Percentiles rank a stretch among this genome's conserved stretches.
Evolutionary conservation across 2,888 invertebrate genomes (phyloP).

Genomic region (Saturnia japonica): DNA sequence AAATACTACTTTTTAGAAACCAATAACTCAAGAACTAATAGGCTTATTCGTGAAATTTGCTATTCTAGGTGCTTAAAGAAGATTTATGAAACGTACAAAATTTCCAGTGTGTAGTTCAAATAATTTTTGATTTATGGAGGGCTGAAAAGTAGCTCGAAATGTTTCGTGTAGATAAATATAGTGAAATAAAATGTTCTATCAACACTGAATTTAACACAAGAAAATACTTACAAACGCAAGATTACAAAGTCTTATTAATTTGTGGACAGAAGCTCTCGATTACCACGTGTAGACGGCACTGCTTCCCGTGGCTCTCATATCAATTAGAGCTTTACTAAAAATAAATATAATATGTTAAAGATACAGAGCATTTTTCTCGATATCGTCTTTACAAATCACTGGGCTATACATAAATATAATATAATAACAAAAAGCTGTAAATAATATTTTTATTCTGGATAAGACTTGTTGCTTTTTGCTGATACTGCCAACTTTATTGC

Average conservation of each 20-base stretch:
- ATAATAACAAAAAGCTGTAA: neutral
- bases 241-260: neutral
- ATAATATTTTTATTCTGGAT: neutral
- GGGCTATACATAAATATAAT: neutral
- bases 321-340: neutral
- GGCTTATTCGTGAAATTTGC: no score
- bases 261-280: neutral
- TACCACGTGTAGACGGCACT: neutral
- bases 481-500: conserved; percentile 1
- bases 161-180: neutral
- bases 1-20: no score
- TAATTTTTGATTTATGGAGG: no score
- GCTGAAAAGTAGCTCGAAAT: no score
- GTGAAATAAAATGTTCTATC: neutral
- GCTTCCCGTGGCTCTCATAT: neutral
- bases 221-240: neutral
- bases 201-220: neutral
- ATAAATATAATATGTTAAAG: no score
- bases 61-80: no score
- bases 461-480: conserved; percentile 3
- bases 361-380: no score
- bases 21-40: no score
- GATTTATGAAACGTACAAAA: no score
- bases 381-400: no score
- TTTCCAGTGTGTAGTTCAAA: no score